Evolutionary conservation across 2,113 vertebrate species (phyloP).

Genomic region (Dendrocopos noguchii): DNA sequence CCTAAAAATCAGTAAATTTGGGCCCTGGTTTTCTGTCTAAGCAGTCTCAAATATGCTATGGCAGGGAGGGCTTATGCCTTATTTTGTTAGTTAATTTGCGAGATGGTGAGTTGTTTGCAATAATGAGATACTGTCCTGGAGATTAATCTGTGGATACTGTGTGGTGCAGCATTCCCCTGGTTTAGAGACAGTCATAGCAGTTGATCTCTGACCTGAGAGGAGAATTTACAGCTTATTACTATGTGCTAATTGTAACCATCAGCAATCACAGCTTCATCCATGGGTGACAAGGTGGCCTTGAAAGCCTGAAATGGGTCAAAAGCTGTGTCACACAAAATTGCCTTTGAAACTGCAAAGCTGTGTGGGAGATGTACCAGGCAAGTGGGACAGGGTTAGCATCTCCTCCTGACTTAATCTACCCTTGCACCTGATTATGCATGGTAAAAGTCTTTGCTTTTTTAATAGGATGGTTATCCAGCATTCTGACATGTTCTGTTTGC

Average conservation of each 20-base stretch:
- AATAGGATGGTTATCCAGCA: neutral
- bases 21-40: neutral
- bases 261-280: neutral
- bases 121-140: neutral
- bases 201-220: neutral
- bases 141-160: rapidly evolving
- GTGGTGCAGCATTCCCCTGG: rapidly evolving
- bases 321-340: neutral
- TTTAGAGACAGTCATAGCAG: neutral
- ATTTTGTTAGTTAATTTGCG: neutral
- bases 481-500: neutral
- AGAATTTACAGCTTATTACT: neutral
- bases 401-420: neutral
- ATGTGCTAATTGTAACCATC: neutral
- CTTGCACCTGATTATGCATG: neutral
- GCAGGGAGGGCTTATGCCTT: neutral
- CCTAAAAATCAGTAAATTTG: neutral
- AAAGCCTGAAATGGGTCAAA: conserved; percentile 1
- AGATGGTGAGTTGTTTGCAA: neutral
- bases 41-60: neutral
- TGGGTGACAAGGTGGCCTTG: neutral
- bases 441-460: neutral
- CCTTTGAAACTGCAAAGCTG: neutral
- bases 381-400: neutral
- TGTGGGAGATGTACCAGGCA: neutral